Evolutionary conservation across 1,140 invertebrate genomes (phyloP).

Genomic region (Caenorhabditis brenneri): DNA sequence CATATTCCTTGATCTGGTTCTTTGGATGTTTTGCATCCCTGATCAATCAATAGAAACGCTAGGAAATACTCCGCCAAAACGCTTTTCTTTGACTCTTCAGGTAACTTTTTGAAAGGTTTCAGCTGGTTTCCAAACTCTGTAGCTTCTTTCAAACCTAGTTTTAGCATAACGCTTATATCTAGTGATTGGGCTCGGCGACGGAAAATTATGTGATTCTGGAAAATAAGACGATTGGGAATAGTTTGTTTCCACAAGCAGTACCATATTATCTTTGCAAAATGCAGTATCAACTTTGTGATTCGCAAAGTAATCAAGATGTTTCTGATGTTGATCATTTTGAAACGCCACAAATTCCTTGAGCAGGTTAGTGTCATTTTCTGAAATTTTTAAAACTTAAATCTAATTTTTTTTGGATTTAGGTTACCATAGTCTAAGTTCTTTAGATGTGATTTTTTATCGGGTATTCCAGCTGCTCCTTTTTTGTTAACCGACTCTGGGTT

Average conservation of each 20-base stretch:
- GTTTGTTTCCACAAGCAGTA: neutral
- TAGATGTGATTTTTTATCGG: neutral
- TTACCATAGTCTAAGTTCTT: neutral
- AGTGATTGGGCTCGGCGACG: neutral
- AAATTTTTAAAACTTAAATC: too few relatives aligned
- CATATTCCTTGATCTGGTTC: constrained; percentile 26
- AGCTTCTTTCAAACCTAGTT: neutral
- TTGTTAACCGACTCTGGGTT: neutral
- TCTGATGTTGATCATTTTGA: too few relatives aligned
- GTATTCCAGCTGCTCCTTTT: neutral
- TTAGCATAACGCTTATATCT: neutral
- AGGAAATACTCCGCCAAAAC: constrained; percentile 15
- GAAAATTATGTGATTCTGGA: neutral
- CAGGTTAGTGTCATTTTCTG: too few relatives aligned
- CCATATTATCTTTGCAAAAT: neutral
- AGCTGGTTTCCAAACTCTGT: neutral
- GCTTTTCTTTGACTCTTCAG: neutral
- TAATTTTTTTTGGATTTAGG: too few relatives aligned
- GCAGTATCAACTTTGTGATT: too few relatives aligned
- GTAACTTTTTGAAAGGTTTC: neutral
- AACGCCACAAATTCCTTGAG: too few relatives aligned
- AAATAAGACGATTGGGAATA: neutral
- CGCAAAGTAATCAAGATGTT: too few relatives aligned
- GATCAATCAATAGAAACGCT: constrained; percentile 45
- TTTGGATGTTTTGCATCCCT: constrained; percentile 4